These are phyloP conservation scores for Berghia stephanieae DNA, from an alignment of 1,140 invertebrate species.

Conservation along the genomic window DNA sequence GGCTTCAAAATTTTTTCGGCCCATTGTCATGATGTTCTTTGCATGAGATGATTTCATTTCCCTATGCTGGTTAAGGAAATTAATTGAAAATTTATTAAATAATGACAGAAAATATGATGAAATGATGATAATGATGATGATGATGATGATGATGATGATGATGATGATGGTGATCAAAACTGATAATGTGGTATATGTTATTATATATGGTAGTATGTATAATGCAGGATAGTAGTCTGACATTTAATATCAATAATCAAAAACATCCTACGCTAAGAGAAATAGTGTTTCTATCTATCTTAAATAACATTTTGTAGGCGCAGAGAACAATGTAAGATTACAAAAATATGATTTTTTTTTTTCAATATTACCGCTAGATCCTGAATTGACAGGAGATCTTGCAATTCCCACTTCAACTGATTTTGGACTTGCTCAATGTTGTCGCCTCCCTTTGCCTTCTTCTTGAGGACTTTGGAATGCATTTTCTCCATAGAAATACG, in stretches of 20 bases:
- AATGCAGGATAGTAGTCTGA: neutral
- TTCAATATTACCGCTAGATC: conserved; percentile 55
- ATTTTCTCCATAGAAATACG: conserved; percentile 46
- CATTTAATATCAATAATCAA: neutral
- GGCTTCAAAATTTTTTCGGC: conserved; percentile 77
- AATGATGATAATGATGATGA: neutral
- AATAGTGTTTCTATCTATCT: no score
- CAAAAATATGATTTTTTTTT: no score
- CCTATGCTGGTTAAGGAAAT: conserved; percentile 52
- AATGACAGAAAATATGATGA: no score
- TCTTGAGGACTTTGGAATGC: conserved; percentile 51
- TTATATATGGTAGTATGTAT: neutral
- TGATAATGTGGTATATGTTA: neutral
- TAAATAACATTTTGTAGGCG: no score
- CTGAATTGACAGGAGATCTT: conserved; percentile 47
- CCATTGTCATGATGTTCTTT: conserved; percentile 74
- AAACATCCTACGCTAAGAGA: no score
- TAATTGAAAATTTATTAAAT: no score
- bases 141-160: neutral
- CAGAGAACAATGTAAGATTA: no score
- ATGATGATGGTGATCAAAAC: neutral
- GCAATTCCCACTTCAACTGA: conserved; percentile 54
- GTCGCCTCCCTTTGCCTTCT: conserved; percentile 44
- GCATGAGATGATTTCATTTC: conserved; percentile 73
- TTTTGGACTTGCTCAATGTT: conserved; percentile 46